Evolutionary conservation across 1,140 invertebrate genomes (phyloP).

Genomic region (Cecropterus lyciades): DNA sequence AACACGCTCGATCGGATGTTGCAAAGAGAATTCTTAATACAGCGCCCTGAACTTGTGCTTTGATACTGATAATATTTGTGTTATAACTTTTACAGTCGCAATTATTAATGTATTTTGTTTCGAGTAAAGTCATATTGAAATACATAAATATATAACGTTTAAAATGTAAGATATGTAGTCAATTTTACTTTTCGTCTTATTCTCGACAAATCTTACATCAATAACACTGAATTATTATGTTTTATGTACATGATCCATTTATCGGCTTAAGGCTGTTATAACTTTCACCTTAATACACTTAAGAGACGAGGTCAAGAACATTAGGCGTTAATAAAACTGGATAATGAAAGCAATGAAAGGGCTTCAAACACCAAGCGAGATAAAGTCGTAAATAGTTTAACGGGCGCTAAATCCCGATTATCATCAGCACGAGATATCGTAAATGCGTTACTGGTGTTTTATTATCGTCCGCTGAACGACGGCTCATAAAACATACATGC

Average conservation of each 20-base stretch:
- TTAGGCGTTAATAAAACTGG: conserved; percentile 19
- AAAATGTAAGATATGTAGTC: no score
- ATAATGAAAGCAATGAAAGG: conserved; percentile 20
- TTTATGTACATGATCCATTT: neutral
- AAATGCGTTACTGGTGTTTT: conserved; percentile 35
- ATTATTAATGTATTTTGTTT: no score
- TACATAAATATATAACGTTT: no score
- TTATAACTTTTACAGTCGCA: no score
- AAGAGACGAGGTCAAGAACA: conserved; percentile 15
- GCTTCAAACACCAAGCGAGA: conserved; percentile 25
- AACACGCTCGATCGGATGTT: no score
- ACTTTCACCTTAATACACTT: conserved; percentile 13
- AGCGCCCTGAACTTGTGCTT: no score
- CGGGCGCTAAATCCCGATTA: conserved; percentile 38
- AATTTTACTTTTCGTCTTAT: no score
- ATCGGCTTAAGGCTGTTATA: neutral
- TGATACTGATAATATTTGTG: no score
- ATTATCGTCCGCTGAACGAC: conserved; percentile 15
- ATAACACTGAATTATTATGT: neutral
- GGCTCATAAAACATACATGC: conserved; percentile 8
- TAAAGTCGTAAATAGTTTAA: conserved; percentile 39
- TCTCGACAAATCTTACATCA: neutral
- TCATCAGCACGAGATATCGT: conserved; percentile 34
- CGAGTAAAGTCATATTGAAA: no score
- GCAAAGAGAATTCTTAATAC: no score